These are phyloP conservation scores for Xenops minutus DNA, from an alignment of 2,797 vertebrate species.

Conservation along the genomic window DNA sequence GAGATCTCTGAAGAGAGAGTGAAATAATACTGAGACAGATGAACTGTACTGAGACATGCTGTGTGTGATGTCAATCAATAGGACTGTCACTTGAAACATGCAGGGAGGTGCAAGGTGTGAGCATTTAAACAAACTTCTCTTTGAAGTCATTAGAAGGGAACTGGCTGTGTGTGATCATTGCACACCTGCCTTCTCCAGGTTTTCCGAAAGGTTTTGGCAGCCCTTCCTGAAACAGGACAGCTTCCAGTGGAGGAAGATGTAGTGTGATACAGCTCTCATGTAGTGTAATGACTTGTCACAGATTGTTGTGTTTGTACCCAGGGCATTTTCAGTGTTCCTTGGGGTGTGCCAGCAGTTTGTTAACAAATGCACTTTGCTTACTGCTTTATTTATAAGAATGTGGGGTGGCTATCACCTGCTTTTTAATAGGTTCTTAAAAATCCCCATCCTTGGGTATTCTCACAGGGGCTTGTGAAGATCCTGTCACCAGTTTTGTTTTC, in stretches of 20 bases:
- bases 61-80: background rate
- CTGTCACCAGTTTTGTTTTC: background rate
- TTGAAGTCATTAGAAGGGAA: background rate
- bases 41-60: background rate
- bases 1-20: background rate
- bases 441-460: background rate
- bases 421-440: background rate
- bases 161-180: background rate
- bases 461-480: background rate
- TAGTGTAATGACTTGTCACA: background rate
- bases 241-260: background rate
- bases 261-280: background rate
- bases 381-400: accelerated
- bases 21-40: background rate
- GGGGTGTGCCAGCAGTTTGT: background rate
- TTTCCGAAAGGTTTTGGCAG: background rate
- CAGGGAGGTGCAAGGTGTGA: accelerated
- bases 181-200: background rate
- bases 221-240: background rate
- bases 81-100: background rate
- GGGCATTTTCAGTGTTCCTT: background rate
- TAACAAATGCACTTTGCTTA: background rate
- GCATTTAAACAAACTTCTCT: background rate
- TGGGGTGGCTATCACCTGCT: background rate
- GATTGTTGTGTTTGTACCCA: background rate